Conservation (phyloP, 2,113 vertebrate species). For the Rhinopomastus cyanomelas region DNA sequence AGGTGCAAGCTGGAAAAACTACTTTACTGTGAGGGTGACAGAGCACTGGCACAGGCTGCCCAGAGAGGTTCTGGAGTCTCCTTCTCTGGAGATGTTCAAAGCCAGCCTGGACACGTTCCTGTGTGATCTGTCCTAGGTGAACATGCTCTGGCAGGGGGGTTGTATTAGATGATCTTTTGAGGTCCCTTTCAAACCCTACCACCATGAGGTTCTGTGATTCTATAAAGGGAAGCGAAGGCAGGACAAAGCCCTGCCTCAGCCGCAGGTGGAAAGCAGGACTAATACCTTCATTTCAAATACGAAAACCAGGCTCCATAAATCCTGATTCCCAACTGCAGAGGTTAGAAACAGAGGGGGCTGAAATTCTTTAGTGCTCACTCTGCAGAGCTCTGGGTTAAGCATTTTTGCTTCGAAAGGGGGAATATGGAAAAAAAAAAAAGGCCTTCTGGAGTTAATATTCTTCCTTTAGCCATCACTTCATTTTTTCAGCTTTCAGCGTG, state of each 20-base stretch:
- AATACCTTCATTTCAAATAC: not conserved
- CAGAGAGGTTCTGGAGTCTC: no score
- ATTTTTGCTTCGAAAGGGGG: not conserved
- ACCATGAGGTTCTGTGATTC: no score
- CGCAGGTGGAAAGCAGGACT: not conserved
- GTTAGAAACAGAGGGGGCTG: not conserved
- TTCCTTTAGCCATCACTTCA: conserved; percentile 28
- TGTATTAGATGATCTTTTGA: no score
- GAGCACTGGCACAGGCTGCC: no score
- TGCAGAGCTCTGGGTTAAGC: conserved; percentile 5
- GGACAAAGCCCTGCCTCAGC: not conserved
- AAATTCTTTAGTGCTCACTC: not conserved
- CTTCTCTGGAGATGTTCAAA: no score
- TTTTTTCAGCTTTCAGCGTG: conserved; percentile 67
- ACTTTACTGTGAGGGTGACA: no score
- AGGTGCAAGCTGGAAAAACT: no score
- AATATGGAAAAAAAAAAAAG: not conserved
- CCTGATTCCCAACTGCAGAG: not conserved
- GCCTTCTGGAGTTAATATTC: conserved; percentile 51
- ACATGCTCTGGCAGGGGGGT: no score
- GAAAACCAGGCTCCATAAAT: not conserved
- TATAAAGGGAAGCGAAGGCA: not conserved
- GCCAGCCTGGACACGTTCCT: no score
- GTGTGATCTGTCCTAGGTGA: no score
- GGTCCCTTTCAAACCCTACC: no score